Percentiles rank a stretch among this genome's conserved stretches.
Conservation (phyloP, 2,888 invertebrate species). For the Hyles lineata region DNA sequence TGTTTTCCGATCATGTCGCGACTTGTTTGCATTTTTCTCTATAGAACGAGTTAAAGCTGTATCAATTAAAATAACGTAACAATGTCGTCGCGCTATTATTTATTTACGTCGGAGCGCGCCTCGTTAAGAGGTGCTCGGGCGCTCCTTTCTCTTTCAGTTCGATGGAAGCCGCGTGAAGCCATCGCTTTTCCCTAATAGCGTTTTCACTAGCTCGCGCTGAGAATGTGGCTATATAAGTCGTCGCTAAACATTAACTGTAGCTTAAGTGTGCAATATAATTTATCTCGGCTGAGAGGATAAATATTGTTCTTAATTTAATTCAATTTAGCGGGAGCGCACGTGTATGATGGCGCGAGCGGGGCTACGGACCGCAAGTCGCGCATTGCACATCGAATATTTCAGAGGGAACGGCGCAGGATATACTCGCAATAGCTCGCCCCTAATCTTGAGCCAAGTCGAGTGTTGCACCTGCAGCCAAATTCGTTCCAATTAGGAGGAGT, state of each 20-base stretch:
- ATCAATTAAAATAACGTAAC: conserved; percentile 63
- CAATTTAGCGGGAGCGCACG: conserved; percentile 71
- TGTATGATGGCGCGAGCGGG: conserved; percentile 63
- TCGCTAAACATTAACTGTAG: conserved; percentile 70
- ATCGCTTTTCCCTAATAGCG: conserved; percentile 46
- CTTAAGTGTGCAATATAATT: conserved; percentile 81
- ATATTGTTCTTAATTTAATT: conserved; percentile 85
- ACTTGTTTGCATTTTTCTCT: conserved; percentile 67
- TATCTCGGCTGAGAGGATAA: conserved; percentile 77
- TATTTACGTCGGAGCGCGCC: conserved; percentile 54
- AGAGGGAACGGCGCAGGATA: conserved; percentile 74
- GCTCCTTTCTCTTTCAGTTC: conserved; percentile 23
- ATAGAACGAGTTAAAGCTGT: conserved; percentile 59
- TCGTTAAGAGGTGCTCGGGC: conserved; percentile 50
- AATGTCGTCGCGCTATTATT: conserved; percentile 53
- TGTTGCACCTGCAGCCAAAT: conserved; percentile 85
- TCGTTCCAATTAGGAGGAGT: conserved; percentile 84
- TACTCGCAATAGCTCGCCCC: conserved; percentile 79
- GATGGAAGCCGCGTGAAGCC: conserved; percentile 47
- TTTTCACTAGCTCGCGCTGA: conserved; percentile 65
- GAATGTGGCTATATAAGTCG: conserved; percentile 77
- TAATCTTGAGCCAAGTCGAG: conserved; percentile 83
- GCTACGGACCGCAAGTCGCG: conserved; percentile 72
- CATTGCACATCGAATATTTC: conserved; percentile 81
- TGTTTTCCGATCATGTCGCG: conserved; percentile 69